These are phyloP conservation scores for Agrenia bidenticulata DNA, from an alignment of 2,888 invertebrate genomes.

Conservation along the genomic window DNA sequence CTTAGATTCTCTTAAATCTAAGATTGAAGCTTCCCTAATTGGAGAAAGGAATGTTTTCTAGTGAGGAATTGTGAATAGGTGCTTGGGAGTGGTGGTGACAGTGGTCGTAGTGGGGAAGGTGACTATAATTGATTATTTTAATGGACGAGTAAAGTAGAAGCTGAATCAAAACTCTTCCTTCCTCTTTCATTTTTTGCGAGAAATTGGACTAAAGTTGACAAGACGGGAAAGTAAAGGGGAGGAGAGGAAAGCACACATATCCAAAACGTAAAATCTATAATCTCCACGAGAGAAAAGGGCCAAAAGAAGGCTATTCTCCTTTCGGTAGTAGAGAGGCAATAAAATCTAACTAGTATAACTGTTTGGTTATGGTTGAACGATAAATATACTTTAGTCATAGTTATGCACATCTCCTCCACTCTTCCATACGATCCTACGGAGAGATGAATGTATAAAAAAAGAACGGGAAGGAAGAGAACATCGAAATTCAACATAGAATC, in stretches of 20 bases:
- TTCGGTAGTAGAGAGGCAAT: conserved; percentile 6
- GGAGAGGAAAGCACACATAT: not conserved
- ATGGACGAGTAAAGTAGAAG: conserved; percentile 26
- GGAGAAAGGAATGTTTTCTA: too few species aligned
- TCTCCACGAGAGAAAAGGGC: not conserved
- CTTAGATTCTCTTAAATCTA: not conserved
- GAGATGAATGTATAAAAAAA: not conserved
- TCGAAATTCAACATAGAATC: not conserved
- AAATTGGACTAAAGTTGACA: not conserved
- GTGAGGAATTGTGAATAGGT: too few species aligned
- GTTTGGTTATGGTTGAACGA: not conserved
- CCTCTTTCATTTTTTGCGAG: not conserved
- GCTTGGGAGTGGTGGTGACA: not conserved
- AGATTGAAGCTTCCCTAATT: not conserved
- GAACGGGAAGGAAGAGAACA: not conserved
- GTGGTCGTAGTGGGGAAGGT: conserved; percentile 55
- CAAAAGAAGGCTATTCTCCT: conserved; percentile 8
- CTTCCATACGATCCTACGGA: not conserved
- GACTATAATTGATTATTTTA: conserved; percentile 47
- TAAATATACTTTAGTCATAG: conserved; percentile 5
- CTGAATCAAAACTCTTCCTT: conserved; percentile 5
- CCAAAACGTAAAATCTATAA: too few species aligned
- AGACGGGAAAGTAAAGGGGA: conserved; percentile 7
- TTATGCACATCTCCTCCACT: not conserved
- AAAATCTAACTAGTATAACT: conserved; percentile 11